These are phyloP conservation scores for Hipparchia sbordonii DNA, from an alignment of 2,888 invertebrate species.

Conservation along the genomic window DNA sequence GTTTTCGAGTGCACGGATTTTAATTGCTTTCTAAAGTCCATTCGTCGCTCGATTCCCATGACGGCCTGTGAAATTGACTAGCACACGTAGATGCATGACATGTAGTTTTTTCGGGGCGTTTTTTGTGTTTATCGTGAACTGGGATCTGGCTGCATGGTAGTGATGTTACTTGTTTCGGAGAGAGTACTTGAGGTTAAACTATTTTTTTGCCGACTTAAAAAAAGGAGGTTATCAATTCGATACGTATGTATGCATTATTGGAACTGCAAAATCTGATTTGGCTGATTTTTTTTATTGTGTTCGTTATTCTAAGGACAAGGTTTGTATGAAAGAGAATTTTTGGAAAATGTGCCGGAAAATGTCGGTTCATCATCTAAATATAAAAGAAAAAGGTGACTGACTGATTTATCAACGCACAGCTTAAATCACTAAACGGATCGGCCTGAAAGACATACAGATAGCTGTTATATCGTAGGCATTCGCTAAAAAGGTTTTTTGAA, in stretches of 20 bases:
- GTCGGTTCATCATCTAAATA: too few relatives aligned
- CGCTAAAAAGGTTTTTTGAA: too few relatives aligned
- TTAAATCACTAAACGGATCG: too few relatives aligned
- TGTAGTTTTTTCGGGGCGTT: slow-evolving; percentile 77
- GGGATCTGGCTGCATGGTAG: slow-evolving; percentile 67
- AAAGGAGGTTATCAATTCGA: background rate
- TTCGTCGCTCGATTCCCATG: slow-evolving; percentile 80
- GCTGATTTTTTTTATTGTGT: too few relatives aligned
- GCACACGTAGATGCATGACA: slow-evolving; percentile 82
- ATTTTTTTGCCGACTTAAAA: background rate
- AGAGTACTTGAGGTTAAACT: background rate
- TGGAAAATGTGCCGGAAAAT: too few relatives aligned
- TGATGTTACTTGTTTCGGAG: background rate
- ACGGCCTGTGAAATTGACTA: slow-evolving; percentile 79
- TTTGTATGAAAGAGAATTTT: too few relatives aligned
- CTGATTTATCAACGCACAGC: too few relatives aligned
- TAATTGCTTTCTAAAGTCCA: slow-evolving; percentile 81
- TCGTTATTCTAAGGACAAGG: too few relatives aligned
- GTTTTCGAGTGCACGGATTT: slow-evolving; percentile 62
- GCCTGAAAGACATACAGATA: too few relatives aligned
- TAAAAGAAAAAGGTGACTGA: too few relatives aligned
- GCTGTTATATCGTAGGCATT: too few relatives aligned
- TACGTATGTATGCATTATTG: background rate
- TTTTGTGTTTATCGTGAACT: slow-evolving; percentile 77
- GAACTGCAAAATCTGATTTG: too few relatives aligned